These are phyloP conservation scores for Aphaenogaster rudis DNA, from an alignment of 1,140 invertebrate genomes.

Conservation along the genomic window DNA sequence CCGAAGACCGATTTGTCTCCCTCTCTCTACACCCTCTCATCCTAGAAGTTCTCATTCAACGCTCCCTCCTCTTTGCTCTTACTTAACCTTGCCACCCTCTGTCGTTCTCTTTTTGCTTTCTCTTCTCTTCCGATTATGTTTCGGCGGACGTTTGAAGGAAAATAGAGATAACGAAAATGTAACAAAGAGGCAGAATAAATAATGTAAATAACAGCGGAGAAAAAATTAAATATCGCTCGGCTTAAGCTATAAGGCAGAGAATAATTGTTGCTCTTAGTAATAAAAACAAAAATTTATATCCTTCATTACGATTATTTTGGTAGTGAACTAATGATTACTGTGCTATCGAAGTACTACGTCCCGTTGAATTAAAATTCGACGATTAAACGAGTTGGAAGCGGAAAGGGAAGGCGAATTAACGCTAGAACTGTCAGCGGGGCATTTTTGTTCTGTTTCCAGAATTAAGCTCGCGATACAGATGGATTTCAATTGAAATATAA, in stretches of 20 bases:
- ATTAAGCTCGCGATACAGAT: neutral
- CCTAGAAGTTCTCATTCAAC: slow-evolving; percentile 81
- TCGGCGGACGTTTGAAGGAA: neutral
- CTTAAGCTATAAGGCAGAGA: neutral
- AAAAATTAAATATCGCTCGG: neutral
- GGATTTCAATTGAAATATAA: neutral
- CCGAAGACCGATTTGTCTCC: slow-evolving; percentile 47
- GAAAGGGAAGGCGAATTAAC: neutral
- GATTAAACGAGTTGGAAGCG: neutral
- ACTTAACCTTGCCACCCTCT: slow-evolving; percentile 23
- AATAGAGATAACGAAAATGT: neutral
- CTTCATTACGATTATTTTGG: neutral
- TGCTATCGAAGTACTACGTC: neutral
- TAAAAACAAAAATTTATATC: neutral
- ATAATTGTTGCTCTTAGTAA: neutral
- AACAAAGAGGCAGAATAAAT: neutral
- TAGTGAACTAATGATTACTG: neutral
- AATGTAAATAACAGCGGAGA: neutral
- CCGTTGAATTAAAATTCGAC: neutral
- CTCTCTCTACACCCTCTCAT: slow-evolving; percentile 52
- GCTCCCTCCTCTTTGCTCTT: slow-evolving; percentile 72
- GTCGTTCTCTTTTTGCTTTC: neutral
- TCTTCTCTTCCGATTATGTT: neutral
- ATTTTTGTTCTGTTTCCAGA: neutral
- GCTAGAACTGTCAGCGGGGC: neutral